These are phyloP conservation scores for Mya arenaria DNA, from an alignment of 1,140 invertebrate species.

Conservation along the genomic window DNA sequence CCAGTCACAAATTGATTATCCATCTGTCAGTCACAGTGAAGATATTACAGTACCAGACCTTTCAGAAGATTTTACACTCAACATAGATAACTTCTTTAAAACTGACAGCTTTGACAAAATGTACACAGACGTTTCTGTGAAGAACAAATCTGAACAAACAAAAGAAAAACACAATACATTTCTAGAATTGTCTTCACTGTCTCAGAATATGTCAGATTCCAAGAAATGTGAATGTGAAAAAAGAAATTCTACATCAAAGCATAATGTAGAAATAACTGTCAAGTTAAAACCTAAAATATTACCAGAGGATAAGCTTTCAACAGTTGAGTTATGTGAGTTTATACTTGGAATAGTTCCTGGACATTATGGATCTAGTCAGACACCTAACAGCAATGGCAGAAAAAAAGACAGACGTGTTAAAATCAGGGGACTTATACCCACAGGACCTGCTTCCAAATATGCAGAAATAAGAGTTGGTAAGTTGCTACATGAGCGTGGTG, in stretches of 20 bases:
- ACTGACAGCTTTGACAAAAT: too few species aligned
- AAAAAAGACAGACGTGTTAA: slow-evolving; percentile 44
- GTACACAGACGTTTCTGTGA: too few species aligned
- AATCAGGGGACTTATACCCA: slow-evolving; percentile 29
- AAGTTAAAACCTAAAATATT: slow-evolving; percentile 14
- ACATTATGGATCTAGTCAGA: slow-evolving; percentile 19
- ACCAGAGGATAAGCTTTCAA: background rate
- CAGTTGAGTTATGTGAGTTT: slow-evolving; percentile 46
- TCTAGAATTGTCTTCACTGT: too few species aligned
- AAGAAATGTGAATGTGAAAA: slow-evolving; percentile 10
- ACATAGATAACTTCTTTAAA: too few species aligned
- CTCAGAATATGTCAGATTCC: too few species aligned
- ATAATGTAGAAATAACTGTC: slow-evolving; percentile 15
- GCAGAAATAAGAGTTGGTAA: slow-evolving; percentile 43
- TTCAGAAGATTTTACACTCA: too few species aligned
- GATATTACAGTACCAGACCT: too few species aligned
- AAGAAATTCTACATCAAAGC: background rate
- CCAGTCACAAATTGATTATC: too few species aligned
- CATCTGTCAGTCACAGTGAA: too few species aligned
- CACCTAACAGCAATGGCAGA: background rate
- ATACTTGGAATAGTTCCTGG: slow-evolving; percentile 49
- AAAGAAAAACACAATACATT: too few species aligned
- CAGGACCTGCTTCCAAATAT: slow-evolving; percentile 38
- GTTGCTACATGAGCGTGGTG: too few species aligned
- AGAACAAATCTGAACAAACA: too few species aligned